Percentiles rank a stretch among this genome's conserved stretches.
phyloP scores from a whole-genome alignment of 1,140 invertebrate species.

The Diorhabda sublineata region DNA sequence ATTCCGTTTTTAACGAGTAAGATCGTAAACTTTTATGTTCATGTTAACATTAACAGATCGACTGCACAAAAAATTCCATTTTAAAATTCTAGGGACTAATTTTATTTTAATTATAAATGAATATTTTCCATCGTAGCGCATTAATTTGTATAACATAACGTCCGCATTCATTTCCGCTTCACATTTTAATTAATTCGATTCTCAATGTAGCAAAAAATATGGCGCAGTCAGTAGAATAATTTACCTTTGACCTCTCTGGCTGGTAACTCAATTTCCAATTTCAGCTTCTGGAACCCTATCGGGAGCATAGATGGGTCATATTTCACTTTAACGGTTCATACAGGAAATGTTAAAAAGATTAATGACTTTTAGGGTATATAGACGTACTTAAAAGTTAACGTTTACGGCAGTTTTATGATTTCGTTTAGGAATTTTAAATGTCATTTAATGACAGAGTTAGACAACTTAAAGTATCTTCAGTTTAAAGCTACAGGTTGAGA shows the following conservation, averaged over 20 bases:
- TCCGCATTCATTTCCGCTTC: background rate
- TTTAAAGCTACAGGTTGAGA: no score
- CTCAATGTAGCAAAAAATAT: background rate
- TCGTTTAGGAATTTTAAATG: slow-evolving; percentile 32
- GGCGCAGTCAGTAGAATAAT: background rate
- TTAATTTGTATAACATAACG: background rate
- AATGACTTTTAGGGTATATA: slow-evolving; percentile 26
- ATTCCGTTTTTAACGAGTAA: no score
- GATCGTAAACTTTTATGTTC: no score
- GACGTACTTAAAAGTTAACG: slow-evolving; percentile 27
- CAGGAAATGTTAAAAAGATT: slow-evolving; percentile 34
- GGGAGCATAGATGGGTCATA: slow-evolving; percentile 24
- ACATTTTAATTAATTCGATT: slow-evolving; percentile 1
- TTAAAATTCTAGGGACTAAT: no score
- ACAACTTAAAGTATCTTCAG: no score
- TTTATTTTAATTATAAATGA: background rate
- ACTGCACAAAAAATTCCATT: no score
- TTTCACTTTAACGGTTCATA: slow-evolving; percentile 36
- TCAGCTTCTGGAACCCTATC: slow-evolving; percentile 8
- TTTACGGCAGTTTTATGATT: slow-evolving; percentile 24
- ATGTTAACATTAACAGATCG: no score
- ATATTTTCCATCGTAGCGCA: background rate
- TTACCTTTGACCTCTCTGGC: slow-evolving; percentile 1
- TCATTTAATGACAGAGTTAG: slow-evolving; percentile 25
- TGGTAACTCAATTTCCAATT: slow-evolving; percentile 12